Percentiles rank a stretch among this genome's conserved stretches.
phyloP scores from a whole-genome alignment of 2,113 vertebrate species.

The Rafetus swinhoei region DNA sequence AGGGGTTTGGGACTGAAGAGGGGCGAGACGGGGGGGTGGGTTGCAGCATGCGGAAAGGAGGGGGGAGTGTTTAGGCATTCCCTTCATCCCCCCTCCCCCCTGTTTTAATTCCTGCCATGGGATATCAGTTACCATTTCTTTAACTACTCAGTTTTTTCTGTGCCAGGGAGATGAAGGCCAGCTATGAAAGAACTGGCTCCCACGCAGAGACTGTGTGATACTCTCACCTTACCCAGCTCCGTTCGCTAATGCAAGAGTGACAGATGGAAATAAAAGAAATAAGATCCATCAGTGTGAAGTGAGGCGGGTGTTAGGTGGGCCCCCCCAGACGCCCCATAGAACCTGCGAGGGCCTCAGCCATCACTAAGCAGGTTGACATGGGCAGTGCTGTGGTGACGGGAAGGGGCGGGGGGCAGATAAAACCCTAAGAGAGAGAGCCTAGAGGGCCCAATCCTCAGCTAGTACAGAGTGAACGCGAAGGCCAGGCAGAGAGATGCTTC shows the following conservation, averaged over 20 bases:
- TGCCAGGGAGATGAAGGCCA: not conserved
- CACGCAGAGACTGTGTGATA: not conserved
- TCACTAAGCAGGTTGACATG: no score
- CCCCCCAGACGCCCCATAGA: not conserved
- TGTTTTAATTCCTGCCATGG: not conserved
- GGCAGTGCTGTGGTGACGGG: no score
- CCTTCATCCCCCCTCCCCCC: not conserved
- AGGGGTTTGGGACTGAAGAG: not conserved
- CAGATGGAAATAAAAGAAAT: not conserved
- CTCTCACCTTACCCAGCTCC: not conserved
- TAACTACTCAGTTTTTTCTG: not conserved
- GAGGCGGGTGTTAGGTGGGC: not conserved
- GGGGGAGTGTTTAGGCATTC: not conserved
- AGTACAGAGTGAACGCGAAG: not conserved
- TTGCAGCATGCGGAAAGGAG: not conserved
- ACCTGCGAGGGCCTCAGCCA: no score
- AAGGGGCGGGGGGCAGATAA: no score
- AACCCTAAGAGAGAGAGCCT: not conserved
- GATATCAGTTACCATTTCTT: not conserved
- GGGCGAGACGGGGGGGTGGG: not conserved
- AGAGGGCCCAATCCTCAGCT: not conserved
- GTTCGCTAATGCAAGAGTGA: not conserved
- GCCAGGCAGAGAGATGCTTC: not conserved
- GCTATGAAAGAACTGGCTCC: not conserved
- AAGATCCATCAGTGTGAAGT: accelerated